Evolutionary conservation across 2,888 invertebrate genomes (phyloP).

Genomic region (Neoscelio sp.): DNA sequence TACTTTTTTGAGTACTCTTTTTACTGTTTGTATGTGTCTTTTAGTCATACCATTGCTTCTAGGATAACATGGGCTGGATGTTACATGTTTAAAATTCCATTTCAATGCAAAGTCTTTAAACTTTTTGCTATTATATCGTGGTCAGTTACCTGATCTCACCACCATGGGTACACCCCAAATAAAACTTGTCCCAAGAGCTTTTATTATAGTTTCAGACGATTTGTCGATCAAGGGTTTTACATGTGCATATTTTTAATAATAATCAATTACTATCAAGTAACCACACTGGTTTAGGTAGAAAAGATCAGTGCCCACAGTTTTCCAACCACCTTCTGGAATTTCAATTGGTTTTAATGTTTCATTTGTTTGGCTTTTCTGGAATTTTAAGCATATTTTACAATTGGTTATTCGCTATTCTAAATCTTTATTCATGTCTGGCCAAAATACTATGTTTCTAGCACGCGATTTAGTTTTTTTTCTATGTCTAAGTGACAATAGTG

Average conservation of each 20-base stretch:
- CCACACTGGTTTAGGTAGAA: constrained; percentile 41
- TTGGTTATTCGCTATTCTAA: constrained; percentile 57
- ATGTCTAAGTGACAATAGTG: constrained; percentile 73
- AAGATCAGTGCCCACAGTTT: constrained; percentile 57
- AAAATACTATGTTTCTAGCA: constrained; percentile 70
- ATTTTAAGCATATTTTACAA: constrained; percentile 40
- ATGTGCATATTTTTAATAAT: constrained; percentile 67
- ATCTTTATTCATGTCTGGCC: constrained; percentile 70
- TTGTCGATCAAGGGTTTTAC: constrained; percentile 39
- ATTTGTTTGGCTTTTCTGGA: constrained; percentile 14
- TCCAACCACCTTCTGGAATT: constrained; percentile 57
- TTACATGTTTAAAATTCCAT: constrained; percentile 40
- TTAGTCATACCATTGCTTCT: constrained; percentile 29
- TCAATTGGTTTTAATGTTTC: constrained; percentile 41
- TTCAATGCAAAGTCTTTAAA: constrained; percentile 13
- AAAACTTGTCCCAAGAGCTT: constrained; percentile 67
- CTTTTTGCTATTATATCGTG: constrained; percentile 46
- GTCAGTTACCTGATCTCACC: constrained; percentile 64
- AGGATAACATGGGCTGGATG: constrained; percentile 30
- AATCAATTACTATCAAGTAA: constrained; percentile 61
- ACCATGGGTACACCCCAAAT: constrained; percentile 68
- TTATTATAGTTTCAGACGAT: constrained; percentile 38
- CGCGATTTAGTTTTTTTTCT: constrained; percentile 69
- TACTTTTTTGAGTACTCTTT: constrained; percentile 25
- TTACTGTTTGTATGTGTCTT: constrained; percentile 24